Percentiles rank a stretch among this genome's conserved stretches.
phyloP scores from a whole-genome alignment of 2,113 vertebrate species.

The Notechis scutatus region DNA sequence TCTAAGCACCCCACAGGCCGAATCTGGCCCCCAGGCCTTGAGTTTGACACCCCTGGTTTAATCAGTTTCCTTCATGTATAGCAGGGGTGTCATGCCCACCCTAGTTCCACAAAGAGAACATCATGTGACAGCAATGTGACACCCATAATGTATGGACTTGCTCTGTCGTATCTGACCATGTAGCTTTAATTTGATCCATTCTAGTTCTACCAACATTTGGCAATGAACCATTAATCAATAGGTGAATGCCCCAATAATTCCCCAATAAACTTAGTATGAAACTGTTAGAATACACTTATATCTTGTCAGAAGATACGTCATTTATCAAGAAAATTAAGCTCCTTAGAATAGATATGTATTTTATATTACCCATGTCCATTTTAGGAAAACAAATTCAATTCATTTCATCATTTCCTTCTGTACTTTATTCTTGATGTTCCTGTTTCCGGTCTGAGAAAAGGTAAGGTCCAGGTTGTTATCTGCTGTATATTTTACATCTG shows the following conservation, averaged over 20 bases:
- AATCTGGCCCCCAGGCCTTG: too few species aligned
- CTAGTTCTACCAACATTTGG: constrained; percentile 47
- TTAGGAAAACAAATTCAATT: neutral
- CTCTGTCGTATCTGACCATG: neutral
- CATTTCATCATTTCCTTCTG: neutral
- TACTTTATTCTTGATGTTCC: neutral
- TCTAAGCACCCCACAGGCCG: too few species aligned
- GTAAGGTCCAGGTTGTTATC: neutral
- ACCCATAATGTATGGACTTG: neutral
- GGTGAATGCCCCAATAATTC: constrained; percentile 43
- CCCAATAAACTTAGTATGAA: constrained; percentile 42
- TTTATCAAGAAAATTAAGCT: constrained; percentile 33
- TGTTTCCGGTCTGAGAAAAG: neutral
- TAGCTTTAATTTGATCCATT: constrained; percentile 56
- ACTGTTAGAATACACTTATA: constrained; percentile 50
- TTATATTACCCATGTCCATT: neutral
- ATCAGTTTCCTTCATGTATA: too few species aligned
- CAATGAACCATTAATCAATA: constrained; percentile 55
- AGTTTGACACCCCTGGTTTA: too few species aligned
- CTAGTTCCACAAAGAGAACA: too few species aligned
- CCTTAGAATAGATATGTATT: constrained; percentile 35
- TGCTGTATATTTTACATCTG: neutral
- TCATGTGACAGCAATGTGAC: too few species aligned
- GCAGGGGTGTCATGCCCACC: too few species aligned
- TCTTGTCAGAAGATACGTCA: constrained; percentile 44